Conservation (phyloP, 1,140 invertebrate species). For the Aplysia californica region DNA sequence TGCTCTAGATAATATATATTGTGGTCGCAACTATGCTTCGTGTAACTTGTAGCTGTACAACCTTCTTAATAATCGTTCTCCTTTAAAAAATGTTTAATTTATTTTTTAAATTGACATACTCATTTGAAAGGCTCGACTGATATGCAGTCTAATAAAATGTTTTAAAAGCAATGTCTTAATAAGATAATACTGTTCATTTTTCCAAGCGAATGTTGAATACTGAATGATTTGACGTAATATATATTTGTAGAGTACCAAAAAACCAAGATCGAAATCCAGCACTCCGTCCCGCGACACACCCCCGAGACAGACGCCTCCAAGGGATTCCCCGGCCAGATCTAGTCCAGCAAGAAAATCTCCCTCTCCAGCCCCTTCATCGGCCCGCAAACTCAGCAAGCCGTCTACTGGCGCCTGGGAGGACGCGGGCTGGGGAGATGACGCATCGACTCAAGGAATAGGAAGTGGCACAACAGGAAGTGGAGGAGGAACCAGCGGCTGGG, state of each 20-base stretch:
- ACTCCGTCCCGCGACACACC: constrained; percentile 31
- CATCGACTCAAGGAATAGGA: constrained; percentile 8
- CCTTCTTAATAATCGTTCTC: too few species aligned
- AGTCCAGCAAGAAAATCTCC: background rate
- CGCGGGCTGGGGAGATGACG: constrained; percentile 40
- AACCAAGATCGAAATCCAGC: background rate
- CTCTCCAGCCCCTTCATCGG: background rate
- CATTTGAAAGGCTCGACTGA: background rate
- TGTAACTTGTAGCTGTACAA: too few species aligned
- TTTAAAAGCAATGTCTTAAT: background rate
- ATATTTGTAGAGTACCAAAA: constrained; percentile 12
- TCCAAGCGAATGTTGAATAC: background rate
- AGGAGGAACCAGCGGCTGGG: constrained; percentile 44
- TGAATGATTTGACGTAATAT: too few species aligned
- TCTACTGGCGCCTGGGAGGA: constrained; percentile 20
- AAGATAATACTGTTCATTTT: background rate
- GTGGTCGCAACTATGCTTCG: too few species aligned
- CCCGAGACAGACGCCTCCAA: constrained; percentile 31
- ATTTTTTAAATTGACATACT: background rate
- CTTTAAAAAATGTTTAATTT: background rate
- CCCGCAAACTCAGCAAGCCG: background rate
- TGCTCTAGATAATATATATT: too few species aligned
- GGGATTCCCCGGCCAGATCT: constrained; percentile 18
- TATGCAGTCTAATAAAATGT: background rate
- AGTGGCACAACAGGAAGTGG: constrained; percentile 11